These are phyloP conservation scores for Dromococcyx pavoninus DNA, from an alignment of 2,797 vertebrate species.

Conservation along the genomic window DNA sequence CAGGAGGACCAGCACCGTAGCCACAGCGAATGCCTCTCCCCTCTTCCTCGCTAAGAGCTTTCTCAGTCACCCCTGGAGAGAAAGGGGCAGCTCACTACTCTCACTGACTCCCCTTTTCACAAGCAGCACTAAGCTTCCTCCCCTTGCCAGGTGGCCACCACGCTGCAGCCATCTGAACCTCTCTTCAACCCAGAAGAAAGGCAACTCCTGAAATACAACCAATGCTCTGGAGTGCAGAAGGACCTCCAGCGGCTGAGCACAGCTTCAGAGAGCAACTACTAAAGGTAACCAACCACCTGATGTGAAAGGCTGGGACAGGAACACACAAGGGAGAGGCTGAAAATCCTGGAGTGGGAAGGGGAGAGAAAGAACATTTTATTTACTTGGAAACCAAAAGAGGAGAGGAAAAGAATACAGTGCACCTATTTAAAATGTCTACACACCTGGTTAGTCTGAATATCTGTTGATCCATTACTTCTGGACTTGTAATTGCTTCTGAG, in stretches of 20 bases:
- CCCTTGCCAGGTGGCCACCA: background rate
- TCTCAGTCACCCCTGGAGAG: background rate
- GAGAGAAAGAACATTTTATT: background rate
- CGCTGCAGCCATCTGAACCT: background rate
- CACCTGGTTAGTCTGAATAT: conserved; percentile 98
- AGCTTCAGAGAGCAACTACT: background rate
- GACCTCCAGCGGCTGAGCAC: background rate
- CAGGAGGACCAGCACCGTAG: background rate
- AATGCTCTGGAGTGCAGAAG: background rate
- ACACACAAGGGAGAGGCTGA: background rate
- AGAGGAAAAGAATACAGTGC: background rate
- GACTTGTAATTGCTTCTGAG: conserved; percentile 90
- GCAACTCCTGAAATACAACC: background rate
- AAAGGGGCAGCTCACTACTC: background rate
- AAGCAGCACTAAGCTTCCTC: background rate
- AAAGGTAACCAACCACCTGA: background rate
- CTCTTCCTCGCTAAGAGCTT: background rate
- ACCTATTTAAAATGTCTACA: conserved; percentile 31
- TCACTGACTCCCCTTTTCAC: background rate
- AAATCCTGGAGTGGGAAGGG: background rate
- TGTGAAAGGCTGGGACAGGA: background rate
- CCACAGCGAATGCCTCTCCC: background rate
- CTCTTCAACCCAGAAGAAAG: background rate
- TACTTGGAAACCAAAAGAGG: background rate
- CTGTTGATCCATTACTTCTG: conserved; percentile 95